These are phyloP conservation scores for Dynastes grantii DNA, from an alignment of 2,888 invertebrate species.

Conservation along the genomic window DNA sequence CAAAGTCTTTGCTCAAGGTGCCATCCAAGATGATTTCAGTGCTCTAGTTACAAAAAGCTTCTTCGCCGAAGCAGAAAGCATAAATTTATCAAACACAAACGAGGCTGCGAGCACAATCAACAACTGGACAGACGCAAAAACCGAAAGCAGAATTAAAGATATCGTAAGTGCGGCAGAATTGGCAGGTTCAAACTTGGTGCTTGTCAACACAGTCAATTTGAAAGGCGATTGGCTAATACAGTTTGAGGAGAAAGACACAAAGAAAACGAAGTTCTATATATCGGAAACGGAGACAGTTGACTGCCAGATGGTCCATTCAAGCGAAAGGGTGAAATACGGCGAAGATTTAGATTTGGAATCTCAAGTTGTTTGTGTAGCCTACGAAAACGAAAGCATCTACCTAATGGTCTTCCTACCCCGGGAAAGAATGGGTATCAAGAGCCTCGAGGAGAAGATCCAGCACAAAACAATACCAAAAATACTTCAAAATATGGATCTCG, in stretches of 20 bases:
- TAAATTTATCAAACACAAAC: slow-evolving; percentile 75
- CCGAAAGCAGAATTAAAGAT: slow-evolving; percentile 86
- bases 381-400: slow-evolving; percentile 79
- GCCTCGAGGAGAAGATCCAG: slow-evolving; percentile 77
- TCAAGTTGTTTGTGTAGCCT: slow-evolving; percentile 81
- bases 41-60: slow-evolving; percentile 77
- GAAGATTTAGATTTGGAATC: slow-evolving; percentile 73
- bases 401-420: slow-evolving; percentile 86
- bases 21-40: slow-evolving; percentile 73
- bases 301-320: slow-evolving; percentile 82
- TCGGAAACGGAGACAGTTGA: slow-evolving; percentile 72
- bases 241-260: slow-evolving; percentile 77
- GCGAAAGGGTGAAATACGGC: slow-evolving; percentile 72
- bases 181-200: slow-evolving; percentile 74
- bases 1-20: slow-evolving; percentile 75
- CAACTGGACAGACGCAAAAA: slow-evolving; percentile 84
- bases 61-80: slow-evolving; percentile 75
- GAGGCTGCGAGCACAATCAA: slow-evolving; percentile 79
- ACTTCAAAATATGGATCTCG: slow-evolving; percentile 69
- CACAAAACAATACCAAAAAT: slow-evolving; percentile 73
- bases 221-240: slow-evolving; percentile 83
- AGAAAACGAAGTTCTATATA: slow-evolving; percentile 77
- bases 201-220: slow-evolving; percentile 90
- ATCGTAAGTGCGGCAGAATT: slow-evolving; percentile 78
- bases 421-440: slow-evolving; percentile 76